Conservation (phyloP, 2,888 invertebrate genomes). For the Choristoneura rosaceana region DNA sequence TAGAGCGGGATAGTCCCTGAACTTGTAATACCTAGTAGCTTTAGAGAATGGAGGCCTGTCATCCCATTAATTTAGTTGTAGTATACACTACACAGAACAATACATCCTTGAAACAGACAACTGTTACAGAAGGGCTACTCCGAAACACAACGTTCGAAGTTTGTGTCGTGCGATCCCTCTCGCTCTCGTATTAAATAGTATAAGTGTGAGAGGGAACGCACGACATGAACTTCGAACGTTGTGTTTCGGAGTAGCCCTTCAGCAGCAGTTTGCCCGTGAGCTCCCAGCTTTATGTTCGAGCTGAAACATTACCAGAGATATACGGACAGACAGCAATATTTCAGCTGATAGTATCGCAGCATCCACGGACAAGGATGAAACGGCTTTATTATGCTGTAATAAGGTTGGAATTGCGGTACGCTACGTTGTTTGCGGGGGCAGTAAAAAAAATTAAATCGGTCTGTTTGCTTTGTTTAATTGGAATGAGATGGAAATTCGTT, state of each 20-base stretch:
- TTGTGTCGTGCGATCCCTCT: too few relatives aligned
- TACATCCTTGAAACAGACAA: neutral
- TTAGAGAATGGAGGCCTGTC: too few relatives aligned
- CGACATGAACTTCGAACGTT: too few relatives aligned
- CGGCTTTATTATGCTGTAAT: neutral
- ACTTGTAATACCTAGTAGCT: too few relatives aligned
- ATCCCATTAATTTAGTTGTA: too few relatives aligned
- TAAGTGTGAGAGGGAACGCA: too few relatives aligned
- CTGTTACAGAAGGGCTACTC: too few relatives aligned
- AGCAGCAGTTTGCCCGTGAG: neutral
- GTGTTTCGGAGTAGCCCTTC: too few relatives aligned
- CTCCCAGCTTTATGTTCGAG: neutral
- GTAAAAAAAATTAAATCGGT: constrained; percentile 12
- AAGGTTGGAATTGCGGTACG: neutral
- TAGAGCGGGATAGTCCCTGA: too few relatives aligned
- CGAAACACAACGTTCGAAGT: too few relatives aligned
- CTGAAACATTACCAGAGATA: constrained; percentile 34
- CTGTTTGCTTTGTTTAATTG: constrained; percentile 28
- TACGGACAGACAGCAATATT: constrained; percentile 29
- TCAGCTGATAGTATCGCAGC: constrained; percentile 30
- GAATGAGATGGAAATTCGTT: constrained; percentile 20
- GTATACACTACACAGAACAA: neutral
- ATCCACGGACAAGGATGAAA: constrained; percentile 10
- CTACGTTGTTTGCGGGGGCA: neutral
- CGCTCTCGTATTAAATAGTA: too few relatives aligned